phyloP scores from a whole-genome alignment of 2,797 vertebrate species.

The Dipus sagitta region DNA sequence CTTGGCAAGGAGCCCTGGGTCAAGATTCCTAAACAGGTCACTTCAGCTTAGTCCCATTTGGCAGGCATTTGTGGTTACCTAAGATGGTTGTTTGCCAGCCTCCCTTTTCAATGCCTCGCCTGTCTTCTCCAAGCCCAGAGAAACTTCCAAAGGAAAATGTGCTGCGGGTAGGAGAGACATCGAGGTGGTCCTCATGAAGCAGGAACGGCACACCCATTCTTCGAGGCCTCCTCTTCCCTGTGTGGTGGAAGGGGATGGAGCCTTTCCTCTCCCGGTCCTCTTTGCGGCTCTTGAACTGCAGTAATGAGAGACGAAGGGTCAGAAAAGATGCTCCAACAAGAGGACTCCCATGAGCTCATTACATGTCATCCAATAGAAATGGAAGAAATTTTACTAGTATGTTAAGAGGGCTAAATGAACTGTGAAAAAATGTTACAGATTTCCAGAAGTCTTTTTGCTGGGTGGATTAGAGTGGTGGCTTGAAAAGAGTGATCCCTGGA shows the following conservation, averaged over 20 bases:
- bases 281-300: slow-evolving; percentile 96
- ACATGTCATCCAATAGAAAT: neutral
- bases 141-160: slow-evolving; percentile 98
- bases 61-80: slow-evolving; percentile 88
- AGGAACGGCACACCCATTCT: slow-evolving; percentile 98
- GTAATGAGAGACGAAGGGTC: neutral
- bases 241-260: slow-evolving; percentile 96
- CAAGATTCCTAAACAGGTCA: slow-evolving; percentile 14
- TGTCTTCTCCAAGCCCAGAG: slow-evolving; percentile 97
- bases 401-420: neutral
- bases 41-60: neutral
- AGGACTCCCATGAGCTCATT: neutral
- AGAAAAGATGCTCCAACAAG: neutral
- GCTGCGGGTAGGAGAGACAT: slow-evolving; percentile 98
- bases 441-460: neutral
- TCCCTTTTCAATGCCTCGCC: slow-evolving; percentile 94
- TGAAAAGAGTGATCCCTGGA: neutral
- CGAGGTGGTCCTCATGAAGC: slow-evolving; percentile 96
- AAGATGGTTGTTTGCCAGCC: slow-evolving; percentile 98
- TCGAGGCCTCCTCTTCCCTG: slow-evolving; percentile 96
- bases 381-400: neutral
- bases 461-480: neutral
- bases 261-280: slow-evolving; percentile 98
- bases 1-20: slow-evolving; percentile 24
- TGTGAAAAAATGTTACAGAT: neutral